These are phyloP conservation scores for Spongilla lacustris DNA, from an alignment of 37 sponge, comb jelly and placozoan genomes.

Conservation along the genomic window DNA sequence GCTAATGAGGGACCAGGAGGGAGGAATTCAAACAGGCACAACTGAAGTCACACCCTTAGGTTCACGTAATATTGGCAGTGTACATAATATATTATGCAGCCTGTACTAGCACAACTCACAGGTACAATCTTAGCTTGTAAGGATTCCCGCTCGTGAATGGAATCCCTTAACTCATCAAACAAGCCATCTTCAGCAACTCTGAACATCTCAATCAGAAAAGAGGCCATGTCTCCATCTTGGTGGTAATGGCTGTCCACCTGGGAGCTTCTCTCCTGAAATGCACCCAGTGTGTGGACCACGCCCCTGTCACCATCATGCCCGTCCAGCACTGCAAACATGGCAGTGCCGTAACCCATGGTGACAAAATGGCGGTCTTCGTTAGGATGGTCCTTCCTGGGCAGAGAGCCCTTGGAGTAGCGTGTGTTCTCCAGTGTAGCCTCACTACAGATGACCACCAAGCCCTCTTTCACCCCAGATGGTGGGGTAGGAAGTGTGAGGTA, in stretches of 20 bases:
- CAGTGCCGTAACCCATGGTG: neutral
- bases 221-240: neutral
- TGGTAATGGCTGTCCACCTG: neutral
- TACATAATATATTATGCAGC: too few species aligned
- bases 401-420: slow-evolving; percentile 35
- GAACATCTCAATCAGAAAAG: slow-evolving; percentile 49
- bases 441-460: neutral
- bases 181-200: slow-evolving; percentile 59
- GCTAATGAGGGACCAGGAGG: too few species aligned
- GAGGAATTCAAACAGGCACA: too few species aligned
- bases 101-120: too few species aligned
- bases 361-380: slow-evolving; percentile 79
- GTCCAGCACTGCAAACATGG: slow-evolving; percentile 81
- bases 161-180: slow-evolving; percentile 35
- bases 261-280: neutral
- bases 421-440: slow-evolving; percentile 44
- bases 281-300: slow-evolving; percentile 37
- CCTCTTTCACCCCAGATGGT: neutral
- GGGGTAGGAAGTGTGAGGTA: neutral
- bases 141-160: slow-evolving; percentile 38
- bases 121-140: slow-evolving; percentile 37
- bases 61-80: too few species aligned
- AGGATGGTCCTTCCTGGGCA: slow-evolving; percentile 39
- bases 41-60: too few species aligned
- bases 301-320: slow-evolving; percentile 92